phyloP scores from a whole-genome alignment of 2,797 vertebrate genomes.

The Cottoperca gobio region DNA sequence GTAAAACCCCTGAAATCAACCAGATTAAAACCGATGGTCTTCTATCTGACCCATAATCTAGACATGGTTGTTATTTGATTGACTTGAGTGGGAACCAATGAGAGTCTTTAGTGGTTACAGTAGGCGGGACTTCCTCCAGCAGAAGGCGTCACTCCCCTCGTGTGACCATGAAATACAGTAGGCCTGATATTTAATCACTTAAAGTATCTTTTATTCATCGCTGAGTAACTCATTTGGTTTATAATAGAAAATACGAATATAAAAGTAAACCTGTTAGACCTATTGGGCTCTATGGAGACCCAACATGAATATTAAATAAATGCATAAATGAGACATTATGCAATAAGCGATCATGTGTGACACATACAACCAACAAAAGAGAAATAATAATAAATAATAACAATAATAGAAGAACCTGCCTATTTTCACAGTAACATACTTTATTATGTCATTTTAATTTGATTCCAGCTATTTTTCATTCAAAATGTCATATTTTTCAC shows the following conservation, averaged over 20 bases:
- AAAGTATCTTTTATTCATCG: background rate
- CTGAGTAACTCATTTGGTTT: background rate
- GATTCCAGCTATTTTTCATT: background rate
- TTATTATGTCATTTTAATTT: background rate
- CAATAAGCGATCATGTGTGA: background rate
- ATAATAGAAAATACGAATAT: background rate
- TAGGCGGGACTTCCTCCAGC: conserved; percentile 76
- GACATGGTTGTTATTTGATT: conserved; percentile 62
- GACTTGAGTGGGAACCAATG: conserved; percentile 62
- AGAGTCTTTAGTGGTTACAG: background rate
- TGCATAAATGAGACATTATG: background rate
- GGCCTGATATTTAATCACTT: background rate
- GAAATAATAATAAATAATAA: background rate
- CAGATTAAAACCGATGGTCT: conserved; percentile 52
- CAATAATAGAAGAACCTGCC: background rate
- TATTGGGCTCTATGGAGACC: background rate
- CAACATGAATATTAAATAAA: background rate
- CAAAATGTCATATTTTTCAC: background rate
- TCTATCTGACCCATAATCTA: conserved; percentile 65
- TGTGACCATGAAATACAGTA: conserved; percentile 1
- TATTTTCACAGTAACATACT: background rate
- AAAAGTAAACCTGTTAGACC: background rate
- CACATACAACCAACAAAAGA: background rate
- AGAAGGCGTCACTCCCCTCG: conserved; percentile 14
- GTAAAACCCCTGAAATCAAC: conserved; percentile 38